These are phyloP conservation scores for Ceratina japonica DNA, from an alignment of 1,140 invertebrate genomes.

Conservation along the genomic window DNA sequence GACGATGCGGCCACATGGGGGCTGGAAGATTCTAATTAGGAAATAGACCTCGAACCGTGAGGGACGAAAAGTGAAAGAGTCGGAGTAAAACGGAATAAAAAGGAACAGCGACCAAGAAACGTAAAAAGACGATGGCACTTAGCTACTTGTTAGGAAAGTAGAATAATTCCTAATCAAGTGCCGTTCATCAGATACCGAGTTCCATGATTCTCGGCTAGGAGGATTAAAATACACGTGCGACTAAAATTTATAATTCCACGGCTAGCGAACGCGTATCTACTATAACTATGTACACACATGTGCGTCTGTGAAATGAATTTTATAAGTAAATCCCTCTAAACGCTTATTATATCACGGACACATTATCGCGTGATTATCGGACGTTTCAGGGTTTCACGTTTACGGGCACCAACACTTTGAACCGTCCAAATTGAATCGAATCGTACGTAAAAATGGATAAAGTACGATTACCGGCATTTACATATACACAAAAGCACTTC, in stretches of 20 bases:
- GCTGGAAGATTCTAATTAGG: constrained; percentile 75
- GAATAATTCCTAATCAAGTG: no score
- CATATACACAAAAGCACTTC: constrained; percentile 31
- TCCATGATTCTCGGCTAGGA: no score
- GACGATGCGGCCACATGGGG: constrained; percentile 62
- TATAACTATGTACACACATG: not conserved
- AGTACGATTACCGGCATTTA: constrained; percentile 53
- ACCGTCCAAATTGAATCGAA: constrained; percentile 36
- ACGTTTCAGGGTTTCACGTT: not conserved
- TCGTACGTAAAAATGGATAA: constrained; percentile 29
- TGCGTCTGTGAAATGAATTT: not conserved
- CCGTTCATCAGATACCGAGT: no score
- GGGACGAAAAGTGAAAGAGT: constrained; percentile 26
- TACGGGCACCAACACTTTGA: constrained; percentile 11
- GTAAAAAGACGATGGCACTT: not conserved
- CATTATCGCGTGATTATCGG: constrained; percentile 14
- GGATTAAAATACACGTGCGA: not conserved
- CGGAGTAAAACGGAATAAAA: constrained; percentile 17
- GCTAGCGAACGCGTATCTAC: no score
- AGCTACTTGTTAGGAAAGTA: no score
- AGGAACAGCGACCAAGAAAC: not conserved
- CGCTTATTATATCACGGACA: constrained; percentile 12
- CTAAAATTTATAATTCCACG: not conserved
- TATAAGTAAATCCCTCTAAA: not conserved
- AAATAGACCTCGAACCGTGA: constrained; percentile 62